phyloP scores from a whole-genome alignment of 1,140 invertebrate species.

The Philaenus spumarius region DNA sequence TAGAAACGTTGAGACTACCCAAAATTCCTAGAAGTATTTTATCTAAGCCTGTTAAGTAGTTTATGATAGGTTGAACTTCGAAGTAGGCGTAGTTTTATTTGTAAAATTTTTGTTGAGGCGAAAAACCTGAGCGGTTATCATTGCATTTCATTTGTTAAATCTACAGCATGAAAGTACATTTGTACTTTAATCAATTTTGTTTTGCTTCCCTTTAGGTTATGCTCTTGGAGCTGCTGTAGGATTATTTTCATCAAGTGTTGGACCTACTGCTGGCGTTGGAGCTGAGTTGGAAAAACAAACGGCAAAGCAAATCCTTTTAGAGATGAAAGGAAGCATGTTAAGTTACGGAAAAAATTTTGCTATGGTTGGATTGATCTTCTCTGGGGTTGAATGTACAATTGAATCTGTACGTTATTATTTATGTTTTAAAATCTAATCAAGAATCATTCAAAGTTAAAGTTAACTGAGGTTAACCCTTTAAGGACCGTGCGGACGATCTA shows the following conservation, averaged over 20 bases:
- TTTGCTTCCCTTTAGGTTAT: slow-evolving; percentile 60
- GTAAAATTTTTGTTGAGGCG: too few relatives aligned
- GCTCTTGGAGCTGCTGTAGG: slow-evolving; percentile 90
- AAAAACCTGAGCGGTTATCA: too few relatives aligned
- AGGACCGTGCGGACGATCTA: too few relatives aligned
- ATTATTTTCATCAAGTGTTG: slow-evolving; percentile 91
- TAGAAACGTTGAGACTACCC: too few relatives aligned
- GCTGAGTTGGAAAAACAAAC: slow-evolving; percentile 74
- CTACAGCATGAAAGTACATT: background rate
- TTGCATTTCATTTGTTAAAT: too few relatives aligned
- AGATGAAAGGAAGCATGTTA: slow-evolving; percentile 87
- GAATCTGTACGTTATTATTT: slow-evolving; percentile 62
- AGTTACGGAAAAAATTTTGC: slow-evolving; percentile 98
- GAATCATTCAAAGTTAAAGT: too few relatives aligned
- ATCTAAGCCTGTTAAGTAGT: too few relatives aligned
- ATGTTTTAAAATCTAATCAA: too few relatives aligned
- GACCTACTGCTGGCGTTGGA: slow-evolving; percentile 52
- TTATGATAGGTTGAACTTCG: too few relatives aligned
- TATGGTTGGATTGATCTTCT: slow-evolving; percentile 86
- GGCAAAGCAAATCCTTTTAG: slow-evolving; percentile 72
- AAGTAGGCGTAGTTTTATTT: too few relatives aligned
- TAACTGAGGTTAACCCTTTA: too few relatives aligned
- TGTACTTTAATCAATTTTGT: background rate
- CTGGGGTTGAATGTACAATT: slow-evolving; percentile 86
- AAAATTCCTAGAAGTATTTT: too few relatives aligned